Percentiles rank a stretch among this genome's conserved stretches.
Conservation (phyloP, 2,113 vertebrate species). For the Chloroceryle aenea region DNA sequence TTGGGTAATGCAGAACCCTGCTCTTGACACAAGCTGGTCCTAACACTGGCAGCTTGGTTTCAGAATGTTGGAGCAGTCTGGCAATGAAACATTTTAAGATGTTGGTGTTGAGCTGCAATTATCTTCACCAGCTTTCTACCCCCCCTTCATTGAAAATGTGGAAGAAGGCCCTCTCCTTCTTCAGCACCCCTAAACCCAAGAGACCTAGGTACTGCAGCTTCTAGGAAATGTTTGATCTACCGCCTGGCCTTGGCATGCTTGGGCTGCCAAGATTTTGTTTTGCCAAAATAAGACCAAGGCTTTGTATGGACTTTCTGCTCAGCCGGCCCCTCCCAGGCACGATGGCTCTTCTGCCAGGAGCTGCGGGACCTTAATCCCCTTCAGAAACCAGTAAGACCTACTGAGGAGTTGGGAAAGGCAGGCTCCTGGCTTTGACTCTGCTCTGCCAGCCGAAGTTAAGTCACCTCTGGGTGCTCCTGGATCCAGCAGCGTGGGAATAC, state of each 20-base stretch:
- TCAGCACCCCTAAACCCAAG: background rate
- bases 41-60: background rate
- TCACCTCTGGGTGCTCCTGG: background rate
- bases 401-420: background rate
- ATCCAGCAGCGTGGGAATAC: background rate
- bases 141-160: too few relatives aligned
- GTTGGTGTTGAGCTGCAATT: background rate
- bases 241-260: accelerated
- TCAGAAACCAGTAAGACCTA: background rate
- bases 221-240: accelerated
- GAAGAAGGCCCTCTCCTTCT: background rate
- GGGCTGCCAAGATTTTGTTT: background rate
- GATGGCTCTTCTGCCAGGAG: too few relatives aligned
- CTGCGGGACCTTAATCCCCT: accelerated
- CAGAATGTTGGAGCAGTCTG: background rate
- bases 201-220: background rate
- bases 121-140: background rate
- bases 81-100: background rate
- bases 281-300: background rate
- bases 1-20: too few relatives aligned
- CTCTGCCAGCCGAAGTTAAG: background rate
- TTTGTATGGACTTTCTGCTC: background rate
- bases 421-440: background rate
- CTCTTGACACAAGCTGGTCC: background rate
- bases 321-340: accelerated